Evolutionary conservation across 2,797 vertebrate genomes (phyloP), one percentile per base, ranked within the genome.

Genomic region (Enteromius fasciolatus): DNA sequence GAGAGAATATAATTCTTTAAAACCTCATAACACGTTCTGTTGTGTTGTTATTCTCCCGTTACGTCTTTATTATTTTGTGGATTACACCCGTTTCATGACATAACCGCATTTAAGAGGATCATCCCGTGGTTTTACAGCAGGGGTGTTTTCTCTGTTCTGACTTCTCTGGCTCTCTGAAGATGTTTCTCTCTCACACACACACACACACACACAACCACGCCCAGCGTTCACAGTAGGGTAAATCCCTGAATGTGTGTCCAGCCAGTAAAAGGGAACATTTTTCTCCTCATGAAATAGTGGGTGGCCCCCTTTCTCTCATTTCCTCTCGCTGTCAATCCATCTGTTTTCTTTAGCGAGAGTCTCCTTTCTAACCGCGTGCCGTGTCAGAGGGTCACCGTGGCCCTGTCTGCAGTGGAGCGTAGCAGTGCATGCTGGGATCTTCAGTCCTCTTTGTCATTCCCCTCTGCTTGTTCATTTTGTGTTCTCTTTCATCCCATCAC

Each of bases 71-170:
- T 88, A 90, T 92, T 93, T 91, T 84, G 81, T 80, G 91, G 89
- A 93, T 94, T 93, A 92, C 81, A 87, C 87, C 78, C 46, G 76
- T 88, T 86, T 85, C 89, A 91, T 93, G 92, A 93, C 92, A 87
- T 92, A 92, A 94, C 90, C 15, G 77, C 50, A 86, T 83, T 83
- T 90, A 92, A 93, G 92, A 93, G 91, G 91, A 93, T 93, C 89
- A 91, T 90, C 87, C 23, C 76, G 39, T 78, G 85, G 83, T 89
- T 86, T 91, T 88, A 87, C 87, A 87, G 80, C 33, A 20, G 70
- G 88, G 75, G 84, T 86, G 54, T 61, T 89, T 90, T 87, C 70
- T 89, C 84, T 81, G 68, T 84, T 82, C 48, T 68, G 28, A 85
- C 85, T 86, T 87, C 73, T 81, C 74, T 83, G 78, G 39, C 78